These are phyloP conservation scores for Sebastes oblongus DNA, from an alignment of 2,797 vertebrate species.

Conservation along the genomic window DNA sequence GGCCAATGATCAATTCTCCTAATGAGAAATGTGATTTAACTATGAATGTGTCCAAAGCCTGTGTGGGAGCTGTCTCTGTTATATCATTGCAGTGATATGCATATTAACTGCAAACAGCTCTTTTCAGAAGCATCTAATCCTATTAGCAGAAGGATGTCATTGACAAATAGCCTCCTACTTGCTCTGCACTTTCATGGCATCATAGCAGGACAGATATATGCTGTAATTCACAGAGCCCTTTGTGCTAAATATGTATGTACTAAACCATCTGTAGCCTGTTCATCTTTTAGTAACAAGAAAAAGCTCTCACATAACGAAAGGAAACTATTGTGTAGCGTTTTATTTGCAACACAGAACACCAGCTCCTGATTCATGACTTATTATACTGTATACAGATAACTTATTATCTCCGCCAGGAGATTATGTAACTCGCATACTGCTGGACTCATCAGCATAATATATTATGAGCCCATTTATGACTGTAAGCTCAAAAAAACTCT, in stretches of 20 bases:
- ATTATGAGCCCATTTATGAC: not conserved
- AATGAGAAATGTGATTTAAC: not conserved
- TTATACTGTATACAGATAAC: not conserved
- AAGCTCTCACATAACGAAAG: slow-evolving; percentile 29
- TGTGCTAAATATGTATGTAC: slow-evolving; percentile 41
- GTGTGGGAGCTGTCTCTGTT: not conserved
- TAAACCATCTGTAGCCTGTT: slow-evolving; percentile 40
- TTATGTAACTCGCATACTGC: not conserved
- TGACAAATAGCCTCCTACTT: slow-evolving; percentile 60
- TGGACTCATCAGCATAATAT: not conserved
- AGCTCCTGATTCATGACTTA: slow-evolving; percentile 24
- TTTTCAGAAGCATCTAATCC: slow-evolving; percentile 52
- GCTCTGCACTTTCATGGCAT: slow-evolving; percentile 40
- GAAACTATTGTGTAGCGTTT: slow-evolving; percentile 21
- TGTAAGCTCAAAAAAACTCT: not conserved
- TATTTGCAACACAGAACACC: slow-evolving; percentile 19
- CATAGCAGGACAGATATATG: slow-evolving; percentile 18
- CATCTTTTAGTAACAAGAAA: slow-evolving; percentile 41
- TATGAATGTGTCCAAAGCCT: not conserved
- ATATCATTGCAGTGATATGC: slow-evolving; percentile 9
- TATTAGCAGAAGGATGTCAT: slow-evolving; percentile 47
- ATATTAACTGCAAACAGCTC: not conserved
- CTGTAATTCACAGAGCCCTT: slow-evolving; percentile 12
- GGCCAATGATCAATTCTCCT: not conserved
- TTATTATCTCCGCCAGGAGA: not conserved